Conservation (phyloP, 2,113 vertebrate species). For the Euleptes europaea region DNA sequence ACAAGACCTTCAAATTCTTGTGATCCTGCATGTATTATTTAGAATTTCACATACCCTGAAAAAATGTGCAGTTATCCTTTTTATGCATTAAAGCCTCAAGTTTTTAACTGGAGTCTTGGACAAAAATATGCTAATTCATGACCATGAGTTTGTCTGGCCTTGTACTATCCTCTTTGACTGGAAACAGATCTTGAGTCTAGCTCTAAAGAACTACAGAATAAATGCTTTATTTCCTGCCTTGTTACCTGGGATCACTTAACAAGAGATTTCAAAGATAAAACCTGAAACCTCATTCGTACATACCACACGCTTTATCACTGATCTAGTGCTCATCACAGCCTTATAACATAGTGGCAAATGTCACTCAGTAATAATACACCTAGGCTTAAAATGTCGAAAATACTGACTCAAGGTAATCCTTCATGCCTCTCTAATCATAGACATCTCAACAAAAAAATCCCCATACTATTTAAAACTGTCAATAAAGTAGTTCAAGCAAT, state of each 20-base stretch:
- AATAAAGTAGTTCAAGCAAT: slow-evolving; percentile 15
- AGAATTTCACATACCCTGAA: background rate
- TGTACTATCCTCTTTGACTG: background rate
- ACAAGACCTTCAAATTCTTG: background rate
- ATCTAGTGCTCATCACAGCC: background rate
- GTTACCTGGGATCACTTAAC: background rate
- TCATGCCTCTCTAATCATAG: slow-evolving; percentile 44
- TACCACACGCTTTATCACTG: background rate
- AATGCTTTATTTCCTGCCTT: background rate
- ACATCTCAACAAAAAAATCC: background rate
- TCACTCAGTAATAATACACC: background rate
- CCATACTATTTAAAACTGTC: slow-evolving; percentile 29
- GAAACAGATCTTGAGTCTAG: background rate
- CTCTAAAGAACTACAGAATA: background rate
- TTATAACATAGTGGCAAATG: background rate
- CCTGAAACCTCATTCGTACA: background rate
- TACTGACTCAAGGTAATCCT: slow-evolving; percentile 35
- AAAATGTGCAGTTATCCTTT: background rate
- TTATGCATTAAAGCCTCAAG: background rate
- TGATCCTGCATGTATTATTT: background rate
- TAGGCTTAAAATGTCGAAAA: slow-evolving; percentile 29
- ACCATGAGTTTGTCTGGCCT: background rate
- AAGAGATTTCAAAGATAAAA: background rate
- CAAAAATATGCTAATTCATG: background rate
- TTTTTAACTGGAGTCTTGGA: background rate